Conservation (phyloP, 2,888 invertebrate genomes). For the Thyatira batis region DNA sequence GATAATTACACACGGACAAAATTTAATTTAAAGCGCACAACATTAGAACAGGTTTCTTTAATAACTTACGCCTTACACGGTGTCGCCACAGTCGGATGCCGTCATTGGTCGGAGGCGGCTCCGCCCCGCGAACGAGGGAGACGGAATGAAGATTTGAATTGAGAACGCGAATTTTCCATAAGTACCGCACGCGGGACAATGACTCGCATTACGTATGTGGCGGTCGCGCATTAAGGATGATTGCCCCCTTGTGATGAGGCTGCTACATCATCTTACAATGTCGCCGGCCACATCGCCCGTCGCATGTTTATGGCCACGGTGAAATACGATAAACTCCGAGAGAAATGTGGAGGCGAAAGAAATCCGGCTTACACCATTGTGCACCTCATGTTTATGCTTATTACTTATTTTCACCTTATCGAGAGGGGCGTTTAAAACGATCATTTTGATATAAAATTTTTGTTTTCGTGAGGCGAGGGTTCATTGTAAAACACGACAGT, state of each 20-base stretch:
- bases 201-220: conserved; percentile 82
- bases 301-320: conserved; percentile 72
- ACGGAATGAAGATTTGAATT: conserved; percentile 81
- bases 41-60: conserved; percentile 83
- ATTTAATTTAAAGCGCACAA: conserved; percentile 82
- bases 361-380: conserved; percentile 73
- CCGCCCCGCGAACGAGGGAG: conserved; percentile 81
- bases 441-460: conserved; percentile 56
- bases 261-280: conserved; percentile 79
- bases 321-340: conserved; percentile 76
- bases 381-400: conserved; percentile 74
- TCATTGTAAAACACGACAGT: conserved; percentile 35
- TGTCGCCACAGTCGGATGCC: conserved; percentile 76
- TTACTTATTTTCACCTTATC: conserved; percentile 77
- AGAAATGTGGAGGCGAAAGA: conserved; percentile 77
- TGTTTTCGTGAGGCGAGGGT: conserved; percentile 39
- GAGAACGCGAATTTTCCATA: conserved; percentile 83
- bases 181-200: conserved; percentile 81
- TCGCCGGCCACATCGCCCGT: conserved; percentile 70
- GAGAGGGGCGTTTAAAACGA: conserved; percentile 59
- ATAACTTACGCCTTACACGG: conserved; percentile 82
- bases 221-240: conserved; percentile 81
- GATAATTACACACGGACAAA: conserved; percentile 82
- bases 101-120: conserved; percentile 79
- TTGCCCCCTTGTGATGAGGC: conserved; percentile 81